Percentiles rank a stretch among this genome's conserved stretches.
These are phyloP conservation scores for Tachycineta bicolor DNA, from an alignment of 2,113 vertebrate species.

Conservation along the genomic window DNA sequence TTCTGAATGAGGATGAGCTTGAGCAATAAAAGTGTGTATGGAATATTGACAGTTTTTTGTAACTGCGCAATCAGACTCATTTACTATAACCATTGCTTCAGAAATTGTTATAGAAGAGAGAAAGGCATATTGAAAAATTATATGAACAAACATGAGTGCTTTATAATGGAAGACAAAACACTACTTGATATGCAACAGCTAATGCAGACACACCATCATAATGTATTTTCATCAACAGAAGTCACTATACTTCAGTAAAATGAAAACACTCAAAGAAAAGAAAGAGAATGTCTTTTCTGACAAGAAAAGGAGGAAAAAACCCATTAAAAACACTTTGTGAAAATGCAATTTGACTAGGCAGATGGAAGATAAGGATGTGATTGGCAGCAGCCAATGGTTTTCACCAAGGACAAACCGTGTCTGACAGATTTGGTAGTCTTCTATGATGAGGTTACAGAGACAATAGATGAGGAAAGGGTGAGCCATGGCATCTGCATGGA, in stretches of 20 bases:
- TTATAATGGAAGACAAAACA: background rate
- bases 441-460: background rate
- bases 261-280: background rate
- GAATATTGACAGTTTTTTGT: background rate
- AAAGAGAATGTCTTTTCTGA: background rate
- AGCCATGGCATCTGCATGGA: background rate
- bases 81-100: background rate
- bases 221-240: background rate
- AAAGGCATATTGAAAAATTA: background rate
- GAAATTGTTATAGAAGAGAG: background rate
- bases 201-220: background rate
- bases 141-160: background rate
- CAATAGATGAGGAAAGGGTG: background rate
- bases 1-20: background rate
- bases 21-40: rapidly evolving
- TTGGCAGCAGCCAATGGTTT: background rate
- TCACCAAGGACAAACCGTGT: background rate
- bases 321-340: background rate
- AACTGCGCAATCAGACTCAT: background rate
- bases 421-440: background rate
- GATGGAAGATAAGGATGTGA: background rate
- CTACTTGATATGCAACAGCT: background rate
- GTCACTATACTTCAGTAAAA: background rate
- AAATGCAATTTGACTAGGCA: background rate
- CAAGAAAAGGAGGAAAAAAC: background rate